Evolutionary conservation across 2,797 vertebrate species (phyloP).

Genomic region (Euphonia xanthogaster): DNA sequence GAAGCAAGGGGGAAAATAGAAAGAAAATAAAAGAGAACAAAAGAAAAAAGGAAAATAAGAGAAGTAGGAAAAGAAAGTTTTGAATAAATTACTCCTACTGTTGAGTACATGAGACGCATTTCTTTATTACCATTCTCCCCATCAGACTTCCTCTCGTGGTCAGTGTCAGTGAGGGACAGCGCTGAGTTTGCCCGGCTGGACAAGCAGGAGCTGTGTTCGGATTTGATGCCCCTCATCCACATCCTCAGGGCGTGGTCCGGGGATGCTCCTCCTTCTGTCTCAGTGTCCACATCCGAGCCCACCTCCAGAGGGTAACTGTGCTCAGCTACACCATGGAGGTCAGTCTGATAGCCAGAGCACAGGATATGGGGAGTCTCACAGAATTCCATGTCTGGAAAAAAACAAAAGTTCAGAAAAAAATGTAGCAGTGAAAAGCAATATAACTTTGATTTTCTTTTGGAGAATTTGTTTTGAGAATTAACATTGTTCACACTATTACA

Average conservation of each 20-base stretch:
- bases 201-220: constrained; percentile 93
- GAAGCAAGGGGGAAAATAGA: neutral
- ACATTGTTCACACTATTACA: neutral
- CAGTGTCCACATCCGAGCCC: constrained; percentile 91
- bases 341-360: constrained; percentile 87
- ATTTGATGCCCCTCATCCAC: constrained; percentile 97
- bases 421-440: neutral
- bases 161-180: constrained; percentile 95
- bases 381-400: constrained; percentile 87
- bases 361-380: constrained; percentile 84
- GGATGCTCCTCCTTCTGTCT: constrained; percentile 90
- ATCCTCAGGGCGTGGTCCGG: constrained; percentile 90
- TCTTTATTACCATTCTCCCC: constrained; percentile 90
- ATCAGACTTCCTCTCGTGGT: constrained; percentile 96
- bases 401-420: constrained; percentile 7
- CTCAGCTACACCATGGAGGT: constrained; percentile 78
- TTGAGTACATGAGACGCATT: neutral
- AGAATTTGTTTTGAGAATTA: neutral
- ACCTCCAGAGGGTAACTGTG: constrained; percentile 87
- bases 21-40: neutral
- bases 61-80: neutral
- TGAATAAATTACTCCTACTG: neutral
- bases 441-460: neutral
- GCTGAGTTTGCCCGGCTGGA: constrained; percentile 96
- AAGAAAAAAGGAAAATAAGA: neutral